Base-by-base conservation (phyloP, 2,797 vertebrate species). In the Caiman crocodilus region DNA sequence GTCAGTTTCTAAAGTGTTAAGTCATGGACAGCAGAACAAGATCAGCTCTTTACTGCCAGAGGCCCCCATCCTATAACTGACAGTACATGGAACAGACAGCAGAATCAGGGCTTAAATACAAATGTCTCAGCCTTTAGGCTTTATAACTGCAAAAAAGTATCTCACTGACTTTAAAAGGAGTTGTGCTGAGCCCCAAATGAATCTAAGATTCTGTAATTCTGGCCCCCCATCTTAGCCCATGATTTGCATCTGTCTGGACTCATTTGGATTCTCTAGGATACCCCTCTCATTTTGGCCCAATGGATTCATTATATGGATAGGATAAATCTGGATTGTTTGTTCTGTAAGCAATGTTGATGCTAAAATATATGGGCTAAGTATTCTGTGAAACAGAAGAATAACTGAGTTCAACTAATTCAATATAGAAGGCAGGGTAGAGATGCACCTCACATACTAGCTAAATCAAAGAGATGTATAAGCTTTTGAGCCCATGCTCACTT, bases 331-430 rank as follows among this genome's bases (percentile, higher is more conserved):
- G 82, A 50, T 59, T 92, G 64, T 57, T 88, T 64, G 76, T 85
- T 64, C 50, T 83, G 58, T 82, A 93, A 92, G 5, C 61, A 77
- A 75, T 32, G 5, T 32, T 63, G 14, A 59, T 86, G 79, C 90
- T 50, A 82, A 82, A 95, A 87, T 67, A 81, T 81, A 87, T 58
- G 83, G 84, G 88, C 50, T 77, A 94, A 86, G 61, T 65, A 88
- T 83, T 92, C 94, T 96, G 85, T 94, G 94, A 96, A 95, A 85
- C 88, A 84, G 76, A 93, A 91, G 89, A 90, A 91, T 75, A 90
- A 94, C 92, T 80, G 71, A 91, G 76, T 69, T 42, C 79, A 96
- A 95, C 93, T 88, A 91, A 93, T 92, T 84, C 81, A 94, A 5
- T 71, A 88, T 32, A 64, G 42, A 50, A 50, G 42, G 42, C 42